Conservation (phyloP, 2,888 invertebrate genomes). For the Plemyria rubiginata region DNA sequence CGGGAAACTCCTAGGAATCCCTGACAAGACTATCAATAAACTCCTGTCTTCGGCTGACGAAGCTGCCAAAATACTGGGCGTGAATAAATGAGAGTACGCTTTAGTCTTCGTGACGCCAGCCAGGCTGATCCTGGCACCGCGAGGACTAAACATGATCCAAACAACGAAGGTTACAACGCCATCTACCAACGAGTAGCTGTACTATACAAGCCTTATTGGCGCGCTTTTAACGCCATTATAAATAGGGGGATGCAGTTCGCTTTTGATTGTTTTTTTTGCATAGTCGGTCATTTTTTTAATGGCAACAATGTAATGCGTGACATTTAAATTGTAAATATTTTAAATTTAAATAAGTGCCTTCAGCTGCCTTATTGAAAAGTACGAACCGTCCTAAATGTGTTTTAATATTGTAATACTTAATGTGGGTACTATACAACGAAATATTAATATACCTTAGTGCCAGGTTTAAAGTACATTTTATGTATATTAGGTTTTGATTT, state of each 20-base stretch:
- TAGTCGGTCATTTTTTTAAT: conserved; percentile 22
- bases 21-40: conserved; percentile 94
- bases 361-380: conserved; percentile 74
- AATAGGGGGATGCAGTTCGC: conserved; percentile 14
- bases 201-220: conserved; percentile 24
- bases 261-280: conserved; percentile 20
- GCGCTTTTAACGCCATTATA: conserved; percentile 18
- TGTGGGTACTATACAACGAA: conserved; percentile 75
- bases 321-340: conserved; percentile 44
- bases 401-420: conserved; percentile 54
- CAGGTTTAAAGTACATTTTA: conserved; percentile 70
- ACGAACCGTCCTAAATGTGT: conserved; percentile 78
- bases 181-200: conserved; percentile 53
- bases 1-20: conserved; percentile 94
- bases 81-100: conserved; percentile 88
- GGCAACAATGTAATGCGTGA: conserved; percentile 14
- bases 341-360: conserved; percentile 63
- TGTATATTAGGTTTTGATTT: conserved; percentile 51
- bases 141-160: conserved; percentile 68
- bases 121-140: conserved; percentile 76
- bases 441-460: conserved; percentile 66
- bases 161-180: conserved; percentile 58
- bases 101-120: conserved; percentile 81
- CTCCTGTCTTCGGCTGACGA: conserved; percentile 92
- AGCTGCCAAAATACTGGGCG: conserved; percentile 94